These are phyloP conservation scores for Circus cinereus DNA, from an alignment of 2,797 vertebrate species.

Conservation along the genomic window DNA sequence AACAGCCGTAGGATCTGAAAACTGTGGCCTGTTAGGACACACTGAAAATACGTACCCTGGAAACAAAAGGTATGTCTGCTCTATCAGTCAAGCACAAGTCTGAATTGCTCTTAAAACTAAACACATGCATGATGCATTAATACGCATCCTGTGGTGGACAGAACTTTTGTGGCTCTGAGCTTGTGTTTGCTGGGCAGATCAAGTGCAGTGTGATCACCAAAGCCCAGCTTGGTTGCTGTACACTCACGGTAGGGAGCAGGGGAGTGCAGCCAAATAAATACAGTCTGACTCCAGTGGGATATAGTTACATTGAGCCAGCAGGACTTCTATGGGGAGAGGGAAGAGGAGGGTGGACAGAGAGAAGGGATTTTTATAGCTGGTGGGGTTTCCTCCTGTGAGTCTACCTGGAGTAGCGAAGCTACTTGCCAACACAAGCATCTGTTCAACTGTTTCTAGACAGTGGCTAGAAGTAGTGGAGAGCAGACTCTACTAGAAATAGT, in stretches of 20 bases:
- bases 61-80: not conserved
- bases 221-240: not conserved
- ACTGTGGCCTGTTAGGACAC: not conserved
- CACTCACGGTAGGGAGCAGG: not conserved
- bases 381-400: not conserved
- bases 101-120: not conserved
- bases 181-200: not conserved
- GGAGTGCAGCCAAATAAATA: not conserved
- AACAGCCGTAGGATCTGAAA: not conserved
- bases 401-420: not conserved
- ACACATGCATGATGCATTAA: rapidly evolving
- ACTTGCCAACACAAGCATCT: not conserved
- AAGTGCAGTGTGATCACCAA: rapidly evolving
- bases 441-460: not conserved
- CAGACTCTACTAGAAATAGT: not conserved
- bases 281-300: not conserved
- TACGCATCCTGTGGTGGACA: not conserved
- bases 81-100: not conserved
- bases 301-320: not conserved
- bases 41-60: not conserved
- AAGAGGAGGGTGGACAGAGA: not conserved
- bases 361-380: not conserved
- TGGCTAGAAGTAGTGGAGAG: not conserved
- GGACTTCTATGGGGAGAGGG: not conserved
- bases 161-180: not conserved